phyloP scores from a whole-genome alignment of 2,797 vertebrate genomes.

The Poliocrania exsul region DNA sequence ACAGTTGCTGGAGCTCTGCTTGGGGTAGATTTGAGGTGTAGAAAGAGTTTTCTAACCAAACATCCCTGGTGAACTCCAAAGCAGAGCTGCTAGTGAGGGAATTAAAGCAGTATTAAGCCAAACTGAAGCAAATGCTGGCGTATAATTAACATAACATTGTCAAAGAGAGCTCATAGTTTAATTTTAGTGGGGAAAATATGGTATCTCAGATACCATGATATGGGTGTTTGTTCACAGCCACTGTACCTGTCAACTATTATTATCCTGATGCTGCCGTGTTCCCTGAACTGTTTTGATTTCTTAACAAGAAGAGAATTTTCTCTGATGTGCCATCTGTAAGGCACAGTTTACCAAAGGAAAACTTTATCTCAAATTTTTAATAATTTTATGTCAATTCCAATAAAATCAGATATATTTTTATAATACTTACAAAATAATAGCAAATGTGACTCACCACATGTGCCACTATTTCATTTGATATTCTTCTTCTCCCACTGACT shows the following conservation, averaged over 20 bases:
- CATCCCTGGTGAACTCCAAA: background rate
- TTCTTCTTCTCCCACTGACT: conserved; percentile 61
- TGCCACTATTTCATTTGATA: conserved; percentile 61
- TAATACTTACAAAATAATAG: conserved; percentile 66
- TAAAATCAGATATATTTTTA: conserved; percentile 58
- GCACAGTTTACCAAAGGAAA: conserved; percentile 42
- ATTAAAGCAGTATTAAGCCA: conserved; percentile 4
- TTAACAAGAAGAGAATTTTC: conserved; percentile 61
- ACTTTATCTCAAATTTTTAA: conserved; percentile 58
- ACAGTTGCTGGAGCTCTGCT: background rate
- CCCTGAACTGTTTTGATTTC: conserved; percentile 63
- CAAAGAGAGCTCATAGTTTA: conserved; percentile 52
- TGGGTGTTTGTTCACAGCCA: conserved; percentile 63
- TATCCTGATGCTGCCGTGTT: conserved; percentile 58
- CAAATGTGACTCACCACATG: conserved; percentile 66
- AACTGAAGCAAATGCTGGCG: background rate
- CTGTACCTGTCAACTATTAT: conserved; percentile 62
- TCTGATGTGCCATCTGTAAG: conserved; percentile 65
- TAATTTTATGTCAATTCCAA: conserved; percentile 68
- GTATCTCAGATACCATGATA: conserved; percentile 62
- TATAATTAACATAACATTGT: conserved; percentile 42
- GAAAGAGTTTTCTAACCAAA: background rate
- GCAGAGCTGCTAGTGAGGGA: background rate
- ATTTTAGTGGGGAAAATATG: conserved; percentile 65
- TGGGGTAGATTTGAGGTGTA: background rate